phyloP scores from a whole-genome alignment of 2,797 vertebrate species.

The Semotilus atromaculatus region DNA sequence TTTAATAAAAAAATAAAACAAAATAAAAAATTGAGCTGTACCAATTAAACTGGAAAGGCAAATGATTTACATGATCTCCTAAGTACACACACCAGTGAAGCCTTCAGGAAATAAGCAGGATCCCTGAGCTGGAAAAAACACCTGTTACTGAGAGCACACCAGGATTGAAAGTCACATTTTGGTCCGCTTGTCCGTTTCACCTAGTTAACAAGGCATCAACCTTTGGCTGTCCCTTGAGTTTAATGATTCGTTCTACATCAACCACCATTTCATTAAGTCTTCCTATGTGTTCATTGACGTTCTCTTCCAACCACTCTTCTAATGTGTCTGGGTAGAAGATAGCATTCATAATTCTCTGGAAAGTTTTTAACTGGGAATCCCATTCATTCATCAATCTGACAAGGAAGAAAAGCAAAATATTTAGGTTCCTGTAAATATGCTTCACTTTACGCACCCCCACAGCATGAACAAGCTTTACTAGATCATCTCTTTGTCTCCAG shows the following conservation, averaged over 20 bases:
- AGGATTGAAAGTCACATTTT: not conserved
- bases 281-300: constrained; percentile 74
- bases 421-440: no score
- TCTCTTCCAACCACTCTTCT: constrained; percentile 84
- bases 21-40: not conserved
- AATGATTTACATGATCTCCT: not conserved
- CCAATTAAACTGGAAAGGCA: not conserved
- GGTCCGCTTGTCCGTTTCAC: not conserved
- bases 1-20: no score
- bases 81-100: not conserved
- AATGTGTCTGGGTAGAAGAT: constrained; percentile 76
- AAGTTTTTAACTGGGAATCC: constrained; percentile 68
- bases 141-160: not conserved
- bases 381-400: constrained; percentile 74
- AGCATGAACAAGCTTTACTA: not conserved
- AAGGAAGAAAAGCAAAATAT: not conserved
- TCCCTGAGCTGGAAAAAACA: not conserved
- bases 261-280: constrained; percentile 68
- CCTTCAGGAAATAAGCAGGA: not conserved
- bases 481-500: not conserved
- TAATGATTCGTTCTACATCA: constrained; percentile 72
- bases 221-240: constrained; percentile 72
- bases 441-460: not conserved
- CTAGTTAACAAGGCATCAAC: not conserved
- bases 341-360: constrained; percentile 70